Conservation (phyloP, 2,113 vertebrate species). For the Vombatus ursinus region DNA sequence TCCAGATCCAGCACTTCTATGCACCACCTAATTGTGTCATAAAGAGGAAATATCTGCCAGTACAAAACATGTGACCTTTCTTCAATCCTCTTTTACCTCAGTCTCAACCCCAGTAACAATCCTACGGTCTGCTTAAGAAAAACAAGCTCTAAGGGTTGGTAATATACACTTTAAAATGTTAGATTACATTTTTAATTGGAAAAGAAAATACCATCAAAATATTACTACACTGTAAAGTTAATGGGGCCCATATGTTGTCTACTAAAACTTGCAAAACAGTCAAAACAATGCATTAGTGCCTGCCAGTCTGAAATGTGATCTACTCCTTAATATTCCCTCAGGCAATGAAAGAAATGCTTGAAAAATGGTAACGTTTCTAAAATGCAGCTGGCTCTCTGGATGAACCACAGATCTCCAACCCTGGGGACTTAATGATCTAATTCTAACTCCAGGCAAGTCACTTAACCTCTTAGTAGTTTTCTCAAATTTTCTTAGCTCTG, state of each 20-base stretch:
- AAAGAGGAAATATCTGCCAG: not conserved
- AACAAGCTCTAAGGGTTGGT: conserved; percentile 60
- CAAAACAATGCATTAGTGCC: conserved; percentile 79
- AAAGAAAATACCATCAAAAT: conserved; percentile 79
- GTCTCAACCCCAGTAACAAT: not conserved
- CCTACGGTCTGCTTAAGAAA: conserved; percentile 53
- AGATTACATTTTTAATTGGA: conserved; percentile 71
- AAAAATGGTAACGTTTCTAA: conserved; percentile 72
- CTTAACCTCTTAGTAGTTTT: conserved; percentile 23
- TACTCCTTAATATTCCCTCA: conserved; percentile 78
- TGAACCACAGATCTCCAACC: conserved; percentile 59
- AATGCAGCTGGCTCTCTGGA: conserved; percentile 25
- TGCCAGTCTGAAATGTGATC: conserved; percentile 82
- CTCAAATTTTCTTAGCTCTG: conserved; percentile 58
- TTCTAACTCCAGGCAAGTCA: conserved; percentile 27
- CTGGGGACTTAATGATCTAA: conserved; percentile 17
- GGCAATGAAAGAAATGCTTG: conserved; percentile 73
- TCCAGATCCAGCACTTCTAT: not conserved
- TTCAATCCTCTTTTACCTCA: not conserved
- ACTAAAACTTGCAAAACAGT: conserved; percentile 80
- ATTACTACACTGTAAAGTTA: conserved; percentile 79
- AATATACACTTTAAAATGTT: conserved; percentile 74
- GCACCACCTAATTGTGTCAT: not conserved
- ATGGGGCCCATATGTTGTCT: conserved; percentile 83
- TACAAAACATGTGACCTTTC: not conserved